Evolutionary conservation across 1,140 invertebrate genomes (phyloP).

Genomic region (Meloidogyne hapla): DNA sequence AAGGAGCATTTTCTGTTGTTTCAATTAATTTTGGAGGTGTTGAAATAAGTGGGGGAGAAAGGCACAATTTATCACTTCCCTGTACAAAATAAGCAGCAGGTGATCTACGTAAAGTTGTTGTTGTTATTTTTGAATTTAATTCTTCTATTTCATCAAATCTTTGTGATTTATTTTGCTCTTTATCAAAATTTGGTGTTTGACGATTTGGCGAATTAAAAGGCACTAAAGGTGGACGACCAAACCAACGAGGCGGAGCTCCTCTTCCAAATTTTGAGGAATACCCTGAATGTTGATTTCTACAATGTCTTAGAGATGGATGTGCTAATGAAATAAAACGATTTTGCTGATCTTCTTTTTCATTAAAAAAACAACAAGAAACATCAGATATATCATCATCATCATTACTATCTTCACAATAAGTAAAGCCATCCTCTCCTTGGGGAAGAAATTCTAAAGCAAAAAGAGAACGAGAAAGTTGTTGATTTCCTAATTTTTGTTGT

Average conservation of each 20-base stretch:
- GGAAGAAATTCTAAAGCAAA: conserved; percentile 14
- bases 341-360: background rate
- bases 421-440: background rate
- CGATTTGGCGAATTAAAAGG: background rate
- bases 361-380: background rate
- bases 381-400: background rate
- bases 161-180: background rate
- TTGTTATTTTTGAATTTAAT: background rate
- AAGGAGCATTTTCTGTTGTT: background rate
- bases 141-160: background rate
- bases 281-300: background rate
- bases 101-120: background rate
- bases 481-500: conserved; percentile 8
- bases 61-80: conserved; percentile 1
- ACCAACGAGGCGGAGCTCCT: conserved; percentile 11
- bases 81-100: conserved; percentile 1
- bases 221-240: conserved; percentile 1
- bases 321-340: background rate
- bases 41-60: conserved; percentile 4
- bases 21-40: background rate
- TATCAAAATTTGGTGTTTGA: background rate
- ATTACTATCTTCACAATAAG: conserved; percentile 8
- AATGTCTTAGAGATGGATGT: conserved; percentile 9
- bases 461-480: conserved; percentile 21
- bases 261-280: background rate